Evolutionary conservation across 2,797 vertebrate species (phyloP).

Genomic region (Holocentrus rufus): DNA sequence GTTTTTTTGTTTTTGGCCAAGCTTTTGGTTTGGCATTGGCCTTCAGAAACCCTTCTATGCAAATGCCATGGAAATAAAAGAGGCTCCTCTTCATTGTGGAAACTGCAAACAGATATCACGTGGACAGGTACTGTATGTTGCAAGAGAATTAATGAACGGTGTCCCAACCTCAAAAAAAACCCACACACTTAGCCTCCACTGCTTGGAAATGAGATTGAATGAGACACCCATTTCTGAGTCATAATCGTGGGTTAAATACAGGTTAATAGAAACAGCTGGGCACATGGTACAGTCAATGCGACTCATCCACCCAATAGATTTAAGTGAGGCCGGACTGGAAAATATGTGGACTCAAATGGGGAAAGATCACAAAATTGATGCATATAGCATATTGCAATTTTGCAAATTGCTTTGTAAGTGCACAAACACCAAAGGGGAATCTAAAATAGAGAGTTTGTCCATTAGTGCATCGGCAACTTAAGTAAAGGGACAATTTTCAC

Average conservation of each 20-base stretch:
- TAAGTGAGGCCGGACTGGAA: background rate
- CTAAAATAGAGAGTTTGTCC: background rate
- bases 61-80: background rate
- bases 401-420: background rate
- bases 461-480: background rate
- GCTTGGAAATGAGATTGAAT: conserved; percentile 62
- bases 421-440: background rate
- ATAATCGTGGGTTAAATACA: conserved; percentile 32
- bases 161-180: conserved; percentile 40
- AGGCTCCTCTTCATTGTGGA: no score
- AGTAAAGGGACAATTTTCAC: background rate
- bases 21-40: background rate
- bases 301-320: conserved; percentile 3
- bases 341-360: background rate
- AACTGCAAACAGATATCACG: conserved; percentile 24
- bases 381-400: background rate
- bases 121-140: conserved; percentile 22
- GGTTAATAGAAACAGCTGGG: conserved; percentile 23
- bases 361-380: conserved; percentile 5
- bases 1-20: background rate
- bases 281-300: background rate
- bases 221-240: conserved; percentile 63
- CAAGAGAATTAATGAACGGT: conserved; percentile 24
- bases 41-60: background rate
- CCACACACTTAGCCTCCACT: conserved; percentile 30